Evolutionary conservation across 2,797 vertebrate species (phyloP), one percentile per base, ranked within the genome.

Genomic region (Sandelia bainsii): DNA sequence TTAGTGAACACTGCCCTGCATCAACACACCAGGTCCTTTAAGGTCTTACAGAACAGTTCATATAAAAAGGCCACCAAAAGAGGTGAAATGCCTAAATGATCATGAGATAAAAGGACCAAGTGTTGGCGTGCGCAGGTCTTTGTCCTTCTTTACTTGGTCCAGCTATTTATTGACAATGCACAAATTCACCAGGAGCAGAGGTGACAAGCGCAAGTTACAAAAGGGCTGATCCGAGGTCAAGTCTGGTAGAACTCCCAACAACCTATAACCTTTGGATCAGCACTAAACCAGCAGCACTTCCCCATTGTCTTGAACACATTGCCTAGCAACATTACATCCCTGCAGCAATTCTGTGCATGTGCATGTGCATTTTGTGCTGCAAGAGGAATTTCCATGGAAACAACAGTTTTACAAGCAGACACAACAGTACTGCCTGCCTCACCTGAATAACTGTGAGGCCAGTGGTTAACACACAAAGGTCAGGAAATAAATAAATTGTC

Each of bases 271-370:
- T 86, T 87, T 82, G 56, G 79, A 81, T 91, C 79, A 83, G 82
- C 70, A 67, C 58, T 59, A 88, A 87, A 89, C 75, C 87, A 76
- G 87, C 65, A 74, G 74, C 82, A 58, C 80, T 57, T 79, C 77
- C 48, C 81, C 57, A 69, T 79, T 77, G 87, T 90, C 87, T 88
- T 75, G 46, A 72, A 69, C 22, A 71, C 14, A 89, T 91, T 88
- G 86, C 92, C 80, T 91, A 89, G 91, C 91, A 92, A 94, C 90
- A 71, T 83, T 62, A 61, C 67, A 83, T 89, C 89, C 85, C 76
- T 60, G 78, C 83, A 81, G 82, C 48, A 72, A 68, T 20, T 76
- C 40, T 20, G 69, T 72, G 59, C 14, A 39, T 82, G 72, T 72
- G 59, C 14, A 32, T 82, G 72, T 56, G 62, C 44, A 54, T 80